phyloP scores from a whole-genome alignment of 2,797 vertebrate genomes.

The Pangasius sanitwongsei region DNA sequence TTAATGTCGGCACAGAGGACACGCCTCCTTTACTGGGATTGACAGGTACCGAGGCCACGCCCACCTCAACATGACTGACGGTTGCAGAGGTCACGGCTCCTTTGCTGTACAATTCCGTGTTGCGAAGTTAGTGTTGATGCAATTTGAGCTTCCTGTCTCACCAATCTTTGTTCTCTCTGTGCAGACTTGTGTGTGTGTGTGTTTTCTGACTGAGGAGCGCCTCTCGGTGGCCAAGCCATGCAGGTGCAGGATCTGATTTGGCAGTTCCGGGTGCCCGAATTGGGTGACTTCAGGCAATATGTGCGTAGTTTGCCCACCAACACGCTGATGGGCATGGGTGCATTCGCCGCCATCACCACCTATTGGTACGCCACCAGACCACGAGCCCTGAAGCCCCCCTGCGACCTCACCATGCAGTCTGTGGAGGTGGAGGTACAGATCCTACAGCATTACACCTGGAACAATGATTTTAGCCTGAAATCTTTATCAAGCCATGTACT shows the following conservation, averaged over 20 bases:
- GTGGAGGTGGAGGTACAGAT: constrained; percentile 81
- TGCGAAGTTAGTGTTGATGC: background rate
- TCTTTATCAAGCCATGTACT: background rate
- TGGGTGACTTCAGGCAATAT: constrained; percentile 89
- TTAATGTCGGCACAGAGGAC: background rate
- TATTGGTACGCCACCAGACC: constrained; percentile 95
- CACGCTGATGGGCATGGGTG: constrained; percentile 90
- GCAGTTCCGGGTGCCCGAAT: constrained; percentile 89
- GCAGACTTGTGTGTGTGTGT: constrained; percentile 49
- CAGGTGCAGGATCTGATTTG: constrained; percentile 90
- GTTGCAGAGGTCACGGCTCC: background rate
- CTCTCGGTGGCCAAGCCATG: constrained; percentile 65
- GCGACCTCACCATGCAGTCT: constrained; percentile 89
- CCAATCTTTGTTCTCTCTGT: constrained; percentile 15
- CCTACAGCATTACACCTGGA: background rate
- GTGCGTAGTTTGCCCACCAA: constrained; percentile 87
- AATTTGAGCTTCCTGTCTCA: background rate
- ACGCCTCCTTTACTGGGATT: background rate
- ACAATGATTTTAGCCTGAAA: background rate
- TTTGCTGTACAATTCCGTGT: background rate
- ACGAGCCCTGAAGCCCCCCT: constrained; percentile 86
- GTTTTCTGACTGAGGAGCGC: background rate
- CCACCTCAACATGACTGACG: background rate
- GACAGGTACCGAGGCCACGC: background rate
- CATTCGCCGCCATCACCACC: constrained; percentile 90